phyloP scores from a whole-genome alignment of 2,797 vertebrate genomes.

The Caiman crocodilus region DNA sequence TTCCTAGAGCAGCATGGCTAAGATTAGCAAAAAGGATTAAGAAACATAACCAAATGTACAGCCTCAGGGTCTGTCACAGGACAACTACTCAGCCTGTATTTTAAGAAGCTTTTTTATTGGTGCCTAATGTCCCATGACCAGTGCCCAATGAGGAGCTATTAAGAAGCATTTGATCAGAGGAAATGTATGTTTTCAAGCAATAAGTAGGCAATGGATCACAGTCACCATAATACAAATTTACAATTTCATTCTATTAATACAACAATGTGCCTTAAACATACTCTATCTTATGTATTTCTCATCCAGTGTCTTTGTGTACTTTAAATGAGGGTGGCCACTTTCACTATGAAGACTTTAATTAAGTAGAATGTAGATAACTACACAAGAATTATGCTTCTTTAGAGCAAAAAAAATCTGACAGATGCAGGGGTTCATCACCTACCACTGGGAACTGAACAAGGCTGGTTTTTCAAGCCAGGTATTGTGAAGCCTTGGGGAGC shows the following conservation, averaged over 20 bases:
- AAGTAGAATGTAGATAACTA: not conserved
- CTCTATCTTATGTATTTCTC: not conserved
- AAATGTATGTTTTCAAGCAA: not conserved
- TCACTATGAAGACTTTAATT: rapidly evolving
- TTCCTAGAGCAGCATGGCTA: not conserved
- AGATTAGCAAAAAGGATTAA: not conserved
- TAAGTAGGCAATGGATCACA: not conserved
- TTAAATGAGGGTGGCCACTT: rapidly evolving
- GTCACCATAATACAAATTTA: not conserved
- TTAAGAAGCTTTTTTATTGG: not conserved
- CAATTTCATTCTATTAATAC: not conserved
- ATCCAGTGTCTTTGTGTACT: rapidly evolving
- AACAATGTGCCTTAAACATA: not conserved
- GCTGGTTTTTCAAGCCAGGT: too few relatives aligned
- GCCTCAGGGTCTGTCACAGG: not conserved
- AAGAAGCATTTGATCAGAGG: conserved; percentile 6
- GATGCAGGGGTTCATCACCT: too few relatives aligned
- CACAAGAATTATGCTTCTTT: too few relatives aligned
- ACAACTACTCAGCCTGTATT: not conserved
- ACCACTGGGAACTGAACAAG: too few relatives aligned
- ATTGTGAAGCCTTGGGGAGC: too few relatives aligned
- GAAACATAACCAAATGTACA: not conserved
- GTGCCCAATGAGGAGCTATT: not conserved
- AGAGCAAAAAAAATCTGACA: too few relatives aligned
- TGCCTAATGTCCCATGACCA: conserved; percentile 34